phyloP scores from a whole-genome alignment of 2,888 invertebrate species.

The Callimorpha dominula region DNA sequence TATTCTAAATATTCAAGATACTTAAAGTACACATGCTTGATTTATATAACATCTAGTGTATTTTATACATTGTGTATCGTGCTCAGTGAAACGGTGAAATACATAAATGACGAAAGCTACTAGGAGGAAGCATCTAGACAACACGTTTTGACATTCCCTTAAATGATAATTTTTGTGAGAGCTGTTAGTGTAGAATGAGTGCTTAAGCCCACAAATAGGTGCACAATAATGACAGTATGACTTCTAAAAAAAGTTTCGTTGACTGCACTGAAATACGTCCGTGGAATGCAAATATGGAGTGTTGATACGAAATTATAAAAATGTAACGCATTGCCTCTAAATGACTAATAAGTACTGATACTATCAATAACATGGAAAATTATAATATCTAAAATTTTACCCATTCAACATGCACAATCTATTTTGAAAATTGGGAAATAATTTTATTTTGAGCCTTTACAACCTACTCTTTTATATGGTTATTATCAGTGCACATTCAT shows the following conservation, averaged over 20 bases:
- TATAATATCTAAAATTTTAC: slow-evolving; percentile 64
- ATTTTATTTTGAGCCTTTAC: slow-evolving; percentile 56
- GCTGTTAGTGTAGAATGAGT: slow-evolving; percentile 23
- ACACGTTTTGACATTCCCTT: not conserved
- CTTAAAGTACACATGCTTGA: slow-evolving; percentile 15
- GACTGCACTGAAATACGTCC: slow-evolving; percentile 65
- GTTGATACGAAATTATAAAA: slow-evolving; percentile 18
- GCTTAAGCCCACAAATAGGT: slow-evolving; percentile 36
- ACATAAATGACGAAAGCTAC: slow-evolving; percentile 38
- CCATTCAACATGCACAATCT: slow-evolving; percentile 79
- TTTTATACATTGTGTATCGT: slow-evolving; percentile 27
- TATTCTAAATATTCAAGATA: slow-evolving; percentile 25
- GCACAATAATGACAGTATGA: slow-evolving; percentile 33
- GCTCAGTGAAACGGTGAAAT: slow-evolving; percentile 21
- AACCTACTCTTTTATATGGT: slow-evolving; percentile 53
- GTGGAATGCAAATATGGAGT: slow-evolving; percentile 20
- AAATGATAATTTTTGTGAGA: not conserved
- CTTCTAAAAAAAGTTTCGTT: slow-evolving; percentile 30
- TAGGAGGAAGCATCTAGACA: slow-evolving; percentile 29
- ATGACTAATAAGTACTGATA: slow-evolving; percentile 22
- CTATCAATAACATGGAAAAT: too few relatives aligned
- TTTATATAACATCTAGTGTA: slow-evolving; percentile 20
- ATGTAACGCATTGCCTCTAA: slow-evolving; percentile 12
- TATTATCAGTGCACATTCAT: slow-evolving; percentile 66
- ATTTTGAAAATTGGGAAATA: slow-evolving; percentile 69